These are phyloP conservation scores for Drosophila seguyi DNA, from an alignment of 1,140 invertebrate genomes.

Conservation along the genomic window DNA sequence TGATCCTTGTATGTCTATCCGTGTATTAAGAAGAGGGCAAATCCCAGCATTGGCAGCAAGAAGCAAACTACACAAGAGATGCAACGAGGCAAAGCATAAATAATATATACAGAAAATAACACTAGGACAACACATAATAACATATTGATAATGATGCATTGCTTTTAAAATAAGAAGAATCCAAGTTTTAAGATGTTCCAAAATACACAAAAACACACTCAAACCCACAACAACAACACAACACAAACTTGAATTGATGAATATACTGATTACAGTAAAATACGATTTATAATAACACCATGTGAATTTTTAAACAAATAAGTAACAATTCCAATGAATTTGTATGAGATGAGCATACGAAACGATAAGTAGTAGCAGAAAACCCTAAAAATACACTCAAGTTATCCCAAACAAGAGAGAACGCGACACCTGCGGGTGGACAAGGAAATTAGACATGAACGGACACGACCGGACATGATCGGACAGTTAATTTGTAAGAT, in stretches of 20 bases:
- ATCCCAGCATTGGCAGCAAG: slow-evolving; percentile 49
- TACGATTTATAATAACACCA: slow-evolving; percentile 2
- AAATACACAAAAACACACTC: slow-evolving; percentile 1
- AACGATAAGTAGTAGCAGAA: neutral
- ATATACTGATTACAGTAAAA: neutral
- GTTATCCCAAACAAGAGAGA: neutral
- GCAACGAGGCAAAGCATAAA: slow-evolving; percentile 9
- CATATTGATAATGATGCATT: neutral
- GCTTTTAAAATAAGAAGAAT: slow-evolving; percentile 11
- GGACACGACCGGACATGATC: slow-evolving; percentile 6
- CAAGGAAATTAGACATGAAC: neutral
- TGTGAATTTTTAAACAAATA: slow-evolving; percentile 22
- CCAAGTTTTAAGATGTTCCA: slow-evolving; percentile 8
- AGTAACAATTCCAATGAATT: slow-evolving; percentile 45
- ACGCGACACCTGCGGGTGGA: slow-evolving; percentile 4
- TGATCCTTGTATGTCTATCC: slow-evolving; percentile 14
- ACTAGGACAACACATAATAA: slow-evolving; percentile 11
- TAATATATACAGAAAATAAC: neutral
- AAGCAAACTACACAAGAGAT: slow-evolving; percentile 16
- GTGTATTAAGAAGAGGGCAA: slow-evolving; percentile 32
- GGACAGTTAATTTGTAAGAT: slow-evolving; percentile 25
- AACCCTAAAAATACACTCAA: neutral
- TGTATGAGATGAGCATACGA: slow-evolving; percentile 37
- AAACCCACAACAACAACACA: neutral
- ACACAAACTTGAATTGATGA: slow-evolving; percentile 16